Conservation (phyloP, 1,140 invertebrate genomes). For the Drosophila nannoptera region DNA sequence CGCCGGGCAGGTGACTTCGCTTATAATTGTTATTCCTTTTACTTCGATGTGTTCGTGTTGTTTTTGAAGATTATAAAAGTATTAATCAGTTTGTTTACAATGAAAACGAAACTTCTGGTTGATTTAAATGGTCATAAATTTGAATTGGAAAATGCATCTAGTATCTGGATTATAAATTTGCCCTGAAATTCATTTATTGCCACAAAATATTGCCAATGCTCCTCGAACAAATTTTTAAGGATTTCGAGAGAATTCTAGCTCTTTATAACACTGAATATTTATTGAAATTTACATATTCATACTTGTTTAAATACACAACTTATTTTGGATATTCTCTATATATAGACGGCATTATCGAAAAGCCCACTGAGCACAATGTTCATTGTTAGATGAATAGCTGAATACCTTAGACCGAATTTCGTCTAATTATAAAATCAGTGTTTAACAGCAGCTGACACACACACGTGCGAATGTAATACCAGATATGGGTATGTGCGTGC, state of each 20-base stretch:
- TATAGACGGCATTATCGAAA: no score
- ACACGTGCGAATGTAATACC: background rate
- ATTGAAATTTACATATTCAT: no score
- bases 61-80: slow-evolving; percentile 59
- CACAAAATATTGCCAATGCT: no score
- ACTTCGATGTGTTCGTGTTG: slow-evolving; percentile 16
- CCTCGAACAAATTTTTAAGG: no score
- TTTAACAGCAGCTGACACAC: background rate
- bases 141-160: slow-evolving; percentile 52
- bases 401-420: slow-evolving; percentile 3
- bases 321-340: no score
- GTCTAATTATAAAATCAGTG: slow-evolving; percentile 20
- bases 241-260: no score
- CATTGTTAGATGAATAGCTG: background rate
- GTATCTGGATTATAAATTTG: slow-evolving; percentile 53
- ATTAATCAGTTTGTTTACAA: slow-evolving; percentile 74
- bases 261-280: no score
- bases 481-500: background rate
- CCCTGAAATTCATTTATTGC: no score
- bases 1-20: slow-evolving; percentile 41
- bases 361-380: background rate
- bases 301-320: no score
- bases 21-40: slow-evolving; percentile 38
- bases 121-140: slow-evolving; percentile 62
- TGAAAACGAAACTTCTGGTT: slow-evolving; percentile 55